phyloP scores from a whole-genome alignment of 2,113 vertebrate genomes.

The Bolborhynchus lineola region DNA sequence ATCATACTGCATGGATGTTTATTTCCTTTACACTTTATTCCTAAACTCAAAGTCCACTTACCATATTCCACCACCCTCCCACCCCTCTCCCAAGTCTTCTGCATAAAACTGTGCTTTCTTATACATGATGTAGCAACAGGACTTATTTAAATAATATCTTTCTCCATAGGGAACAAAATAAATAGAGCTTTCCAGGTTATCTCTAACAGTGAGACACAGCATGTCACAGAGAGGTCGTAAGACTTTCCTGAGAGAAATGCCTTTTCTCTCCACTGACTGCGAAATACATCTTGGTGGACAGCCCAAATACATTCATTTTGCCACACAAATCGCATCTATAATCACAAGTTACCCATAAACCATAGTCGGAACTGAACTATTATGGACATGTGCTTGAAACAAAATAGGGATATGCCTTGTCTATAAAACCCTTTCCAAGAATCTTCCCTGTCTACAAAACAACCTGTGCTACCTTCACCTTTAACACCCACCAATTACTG shows the following conservation, averaged over 20 bases:
- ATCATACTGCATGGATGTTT: background rate
- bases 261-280: background rate
- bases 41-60: background rate
- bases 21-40: background rate
- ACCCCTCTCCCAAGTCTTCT: background rate
- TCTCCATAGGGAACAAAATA: background rate
- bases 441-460: background rate
- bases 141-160: background rate
- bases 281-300: background rate
- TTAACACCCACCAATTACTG: background rate
- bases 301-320: background rate
- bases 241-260: background rate
- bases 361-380: background rate
- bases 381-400: background rate
- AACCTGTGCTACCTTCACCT: background rate
- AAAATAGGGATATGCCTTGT: background rate
- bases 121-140: background rate
- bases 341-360: background rate
- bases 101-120: background rate
- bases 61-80: background rate
- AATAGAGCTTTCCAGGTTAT: background rate
- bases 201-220: background rate
- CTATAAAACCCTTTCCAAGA: background rate
- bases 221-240: background rate
- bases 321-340: background rate